These are phyloP conservation scores for Zootermopsis nevadensis DNA, from an alignment of 2,888 invertebrate species.

Conservation along the genomic window DNA sequence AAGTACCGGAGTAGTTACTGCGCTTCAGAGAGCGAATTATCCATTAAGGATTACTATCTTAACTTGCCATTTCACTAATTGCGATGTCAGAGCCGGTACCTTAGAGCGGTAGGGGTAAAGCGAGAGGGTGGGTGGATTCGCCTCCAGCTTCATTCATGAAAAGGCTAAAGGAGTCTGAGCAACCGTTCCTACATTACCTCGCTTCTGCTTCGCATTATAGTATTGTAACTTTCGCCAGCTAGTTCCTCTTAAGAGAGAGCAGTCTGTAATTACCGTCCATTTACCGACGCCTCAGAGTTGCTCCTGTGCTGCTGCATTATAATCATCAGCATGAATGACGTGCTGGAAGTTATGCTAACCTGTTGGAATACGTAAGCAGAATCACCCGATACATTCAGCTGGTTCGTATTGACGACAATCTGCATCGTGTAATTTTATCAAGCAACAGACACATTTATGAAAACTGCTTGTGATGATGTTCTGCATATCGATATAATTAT, in stretches of 20 bases:
- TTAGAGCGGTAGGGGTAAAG: background rate
- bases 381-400: background rate
- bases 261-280: conserved; percentile 27
- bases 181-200: conserved; percentile 10
- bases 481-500: too few species aligned
- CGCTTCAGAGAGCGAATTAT: conserved; percentile 52
- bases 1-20: conserved; percentile 24
- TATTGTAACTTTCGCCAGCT: conserved; percentile 13
- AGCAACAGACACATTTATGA: too few species aligned
- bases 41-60: conserved; percentile 58
- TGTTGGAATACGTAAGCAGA: conserved; percentile 10
- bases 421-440: too few species aligned
- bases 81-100: conserved; percentile 48
- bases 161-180: background rate
- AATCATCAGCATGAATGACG: background rate
- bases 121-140: background rate
- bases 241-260: background rate
- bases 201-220: background rate
- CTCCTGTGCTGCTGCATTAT: background rate
- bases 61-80: conserved; percentile 59
- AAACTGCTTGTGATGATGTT: too few species aligned
- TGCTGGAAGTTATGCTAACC: conserved; percentile 5
- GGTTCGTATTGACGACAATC: too few species aligned
- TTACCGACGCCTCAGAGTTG: conserved; percentile 17
- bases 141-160: conserved; percentile 40